phyloP scores from a whole-genome alignment of 2,888 invertebrate species.

The Proisotoma minuta region DNA sequence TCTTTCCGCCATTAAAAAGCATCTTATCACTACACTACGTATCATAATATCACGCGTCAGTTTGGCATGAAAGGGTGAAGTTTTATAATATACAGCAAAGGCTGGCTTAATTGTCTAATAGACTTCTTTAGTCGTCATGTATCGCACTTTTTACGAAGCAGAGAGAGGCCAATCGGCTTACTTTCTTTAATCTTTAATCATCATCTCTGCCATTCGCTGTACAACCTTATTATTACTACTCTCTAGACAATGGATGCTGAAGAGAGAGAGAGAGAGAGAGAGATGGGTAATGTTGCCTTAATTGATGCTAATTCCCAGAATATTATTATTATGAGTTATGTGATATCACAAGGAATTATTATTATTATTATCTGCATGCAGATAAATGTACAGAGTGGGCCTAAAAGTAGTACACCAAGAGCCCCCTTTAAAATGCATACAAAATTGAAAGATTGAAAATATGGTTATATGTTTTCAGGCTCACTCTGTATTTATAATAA shows the following conservation, averaged over 20 bases:
- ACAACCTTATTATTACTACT: background rate
- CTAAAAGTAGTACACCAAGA: too few relatives aligned
- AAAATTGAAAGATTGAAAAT: too few relatives aligned
- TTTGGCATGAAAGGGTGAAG: too few relatives aligned
- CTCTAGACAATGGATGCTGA: background rate
- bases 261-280: background rate
- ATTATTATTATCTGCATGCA: background rate
- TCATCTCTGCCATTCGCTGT: background rate
- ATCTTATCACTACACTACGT: too few relatives aligned
- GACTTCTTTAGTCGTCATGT: background rate
- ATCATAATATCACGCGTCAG: too few relatives aligned
- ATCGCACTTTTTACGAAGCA: background rate
- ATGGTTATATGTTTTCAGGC: too few relatives aligned
- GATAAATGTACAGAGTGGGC: too few relatives aligned
- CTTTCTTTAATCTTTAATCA: slow-evolving; percentile 5
- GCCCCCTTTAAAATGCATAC: too few relatives aligned
- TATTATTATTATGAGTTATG: background rate
- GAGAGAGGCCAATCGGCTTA: background rate
- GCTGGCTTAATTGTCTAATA: slow-evolving; percentile 3
- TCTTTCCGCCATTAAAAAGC: too few relatives aligned
- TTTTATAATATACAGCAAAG: too few relatives aligned
- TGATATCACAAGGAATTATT: background rate
- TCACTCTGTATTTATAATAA: too few relatives aligned
- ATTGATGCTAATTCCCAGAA: background rate
- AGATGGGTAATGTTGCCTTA: background rate